Evolutionary conservation across 1,140 invertebrate genomes (phyloP).

Genomic region (Caenorhabditis latens): DNA sequence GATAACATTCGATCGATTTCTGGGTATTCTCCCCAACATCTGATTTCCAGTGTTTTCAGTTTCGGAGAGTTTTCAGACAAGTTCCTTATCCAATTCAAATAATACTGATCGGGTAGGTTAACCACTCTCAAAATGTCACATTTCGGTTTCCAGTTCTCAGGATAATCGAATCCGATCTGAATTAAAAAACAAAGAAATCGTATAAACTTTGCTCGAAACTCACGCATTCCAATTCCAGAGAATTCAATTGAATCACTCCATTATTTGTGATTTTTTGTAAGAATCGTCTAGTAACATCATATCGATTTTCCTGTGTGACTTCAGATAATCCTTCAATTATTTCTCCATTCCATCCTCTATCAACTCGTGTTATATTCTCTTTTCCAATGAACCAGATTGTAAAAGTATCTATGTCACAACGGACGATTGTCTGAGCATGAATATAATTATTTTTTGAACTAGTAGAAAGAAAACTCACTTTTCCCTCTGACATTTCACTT

Average conservation of each 20-base stretch:
- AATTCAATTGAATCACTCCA: background rate
- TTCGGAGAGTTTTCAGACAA: no score
- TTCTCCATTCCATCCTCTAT: background rate
- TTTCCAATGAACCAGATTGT: constrained; percentile 12
- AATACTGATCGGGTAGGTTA: background rate
- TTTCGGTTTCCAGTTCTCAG: background rate
- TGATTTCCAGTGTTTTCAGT: background rate
- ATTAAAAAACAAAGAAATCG: no score
- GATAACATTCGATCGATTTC: background rate
- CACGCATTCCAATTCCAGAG: background rate
- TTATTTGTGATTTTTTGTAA: background rate
- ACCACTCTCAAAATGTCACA: background rate
- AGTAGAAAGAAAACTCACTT: background rate
- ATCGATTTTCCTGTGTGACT: background rate
- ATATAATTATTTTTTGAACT: background rate
- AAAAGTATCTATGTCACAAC: background rate
- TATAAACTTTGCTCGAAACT: background rate
- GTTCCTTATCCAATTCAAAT: background rate
- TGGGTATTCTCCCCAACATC: background rate
- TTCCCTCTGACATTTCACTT: background rate
- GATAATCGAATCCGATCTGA: background rate
- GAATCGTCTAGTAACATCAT: background rate
- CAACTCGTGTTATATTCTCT: background rate
- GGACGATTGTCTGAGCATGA: background rate
- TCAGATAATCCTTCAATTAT: background rate